A percentile compares a stretch with the other conserved stretches of the same genome.
Conservation (phyloP, 2,797 vertebrate genomes). For the Martes flavigula region DNA sequence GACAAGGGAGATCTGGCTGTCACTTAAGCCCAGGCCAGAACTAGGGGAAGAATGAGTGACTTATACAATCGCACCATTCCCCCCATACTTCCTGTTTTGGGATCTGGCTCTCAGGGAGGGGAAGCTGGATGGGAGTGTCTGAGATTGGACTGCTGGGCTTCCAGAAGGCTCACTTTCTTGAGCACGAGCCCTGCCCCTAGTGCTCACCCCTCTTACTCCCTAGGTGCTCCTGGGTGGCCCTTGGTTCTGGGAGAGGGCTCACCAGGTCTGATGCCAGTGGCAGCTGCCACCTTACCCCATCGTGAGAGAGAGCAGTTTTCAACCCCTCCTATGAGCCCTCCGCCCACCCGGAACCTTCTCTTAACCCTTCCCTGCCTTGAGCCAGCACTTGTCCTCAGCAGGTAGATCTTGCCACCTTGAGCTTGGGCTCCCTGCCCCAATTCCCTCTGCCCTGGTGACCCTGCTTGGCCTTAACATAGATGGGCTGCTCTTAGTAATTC, state of each 20-base stretch:
- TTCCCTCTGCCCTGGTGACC: background rate
- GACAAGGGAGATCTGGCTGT: background rate
- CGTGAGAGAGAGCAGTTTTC: background rate
- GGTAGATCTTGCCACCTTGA: background rate
- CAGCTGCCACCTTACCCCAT: background rate
- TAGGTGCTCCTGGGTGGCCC: background rate
- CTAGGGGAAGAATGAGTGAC: background rate
- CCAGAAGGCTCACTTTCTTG: background rate
- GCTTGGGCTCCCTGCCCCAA: background rate
- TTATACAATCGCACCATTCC: too few relatives aligned
- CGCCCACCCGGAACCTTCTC: background rate
- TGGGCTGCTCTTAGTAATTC: rapidly evolving
- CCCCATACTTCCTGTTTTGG: background rate
- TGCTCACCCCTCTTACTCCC: background rate
- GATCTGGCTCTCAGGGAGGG: background rate
- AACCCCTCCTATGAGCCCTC: background rate
- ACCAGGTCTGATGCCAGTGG: background rate
- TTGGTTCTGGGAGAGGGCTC: background rate
- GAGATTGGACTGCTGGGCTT: background rate
- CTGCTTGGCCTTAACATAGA: background rate
- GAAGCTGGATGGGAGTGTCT: background rate
- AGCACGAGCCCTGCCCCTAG: background rate
- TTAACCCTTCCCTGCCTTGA: background rate
- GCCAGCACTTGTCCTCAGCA: background rate
- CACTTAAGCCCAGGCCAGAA: background rate